Evolutionary conservation across 2,888 invertebrate species (phyloP).

Genomic region (Stenolophus ochropezus): DNA sequence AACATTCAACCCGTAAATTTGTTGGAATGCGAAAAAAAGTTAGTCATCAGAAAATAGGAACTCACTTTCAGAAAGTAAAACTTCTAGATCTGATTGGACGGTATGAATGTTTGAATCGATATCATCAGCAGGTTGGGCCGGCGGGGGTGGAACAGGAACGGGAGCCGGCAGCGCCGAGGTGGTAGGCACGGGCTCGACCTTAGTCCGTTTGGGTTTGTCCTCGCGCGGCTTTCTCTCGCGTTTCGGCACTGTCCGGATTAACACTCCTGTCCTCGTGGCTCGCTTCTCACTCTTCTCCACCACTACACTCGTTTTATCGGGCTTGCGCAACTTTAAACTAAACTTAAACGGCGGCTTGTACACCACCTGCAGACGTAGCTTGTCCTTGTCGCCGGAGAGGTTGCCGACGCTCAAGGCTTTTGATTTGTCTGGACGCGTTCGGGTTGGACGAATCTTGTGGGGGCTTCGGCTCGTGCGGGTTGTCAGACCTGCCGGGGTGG

Average conservation of each 20-base stretch:
- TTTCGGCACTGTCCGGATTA: constrained; percentile 72
- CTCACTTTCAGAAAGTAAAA: constrained; percentile 77
- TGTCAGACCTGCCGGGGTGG: constrained; percentile 84
- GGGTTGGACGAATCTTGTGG: constrained; percentile 72
- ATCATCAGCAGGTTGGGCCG: constrained; percentile 63
- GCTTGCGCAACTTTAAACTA: constrained; percentile 85
- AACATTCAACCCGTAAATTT: constrained; percentile 34
- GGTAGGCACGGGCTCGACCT: constrained; percentile 65
- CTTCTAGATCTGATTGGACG: constrained; percentile 79
- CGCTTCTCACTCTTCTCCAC: constrained; percentile 75
- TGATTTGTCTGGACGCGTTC: constrained; percentile 76
- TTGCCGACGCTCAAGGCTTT: constrained; percentile 82
- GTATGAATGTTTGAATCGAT: constrained; percentile 78
- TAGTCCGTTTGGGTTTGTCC: constrained; percentile 60
- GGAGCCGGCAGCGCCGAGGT: constrained; percentile 65
- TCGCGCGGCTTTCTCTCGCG: constrained; percentile 62
- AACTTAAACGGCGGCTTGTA: constrained; percentile 93
- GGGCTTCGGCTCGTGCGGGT: constrained; percentile 75
- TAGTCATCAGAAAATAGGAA: constrained; percentile 75
- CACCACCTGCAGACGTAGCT: constrained; percentile 87
- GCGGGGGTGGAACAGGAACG: constrained; percentile 56
- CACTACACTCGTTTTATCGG: constrained; percentile 80
- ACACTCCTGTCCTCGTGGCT: constrained; percentile 72
- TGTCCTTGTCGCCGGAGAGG: constrained; percentile 77
- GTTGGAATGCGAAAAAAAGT: constrained; percentile 62